Evolutionary conservation across 2,888 invertebrate genomes (phyloP).

Genomic region (Synanthedon tipuliformis): DNA sequence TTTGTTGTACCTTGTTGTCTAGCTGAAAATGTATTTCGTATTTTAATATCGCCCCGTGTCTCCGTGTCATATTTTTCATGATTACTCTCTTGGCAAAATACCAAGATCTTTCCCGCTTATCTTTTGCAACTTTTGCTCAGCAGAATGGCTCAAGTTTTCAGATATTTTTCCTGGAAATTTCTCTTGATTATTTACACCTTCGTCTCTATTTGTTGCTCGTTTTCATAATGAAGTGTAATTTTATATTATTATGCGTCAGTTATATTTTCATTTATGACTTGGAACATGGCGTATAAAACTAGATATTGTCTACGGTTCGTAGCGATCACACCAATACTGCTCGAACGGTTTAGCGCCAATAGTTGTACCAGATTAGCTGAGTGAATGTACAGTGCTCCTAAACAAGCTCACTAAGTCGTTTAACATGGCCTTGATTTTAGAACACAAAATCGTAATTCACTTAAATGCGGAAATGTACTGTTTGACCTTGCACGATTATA

Average conservation of each 20-base stretch:
- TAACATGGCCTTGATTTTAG: not conserved
- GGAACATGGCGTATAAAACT: too few relatives aligned
- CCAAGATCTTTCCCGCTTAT: constrained; percentile 56
- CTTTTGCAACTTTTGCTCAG: constrained; percentile 49
- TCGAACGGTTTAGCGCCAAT: not conserved
- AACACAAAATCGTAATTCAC: constrained; percentile 15
- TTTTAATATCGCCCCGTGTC: constrained; percentile 51
- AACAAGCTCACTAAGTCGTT: not conserved
- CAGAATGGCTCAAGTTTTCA: constrained; percentile 26
- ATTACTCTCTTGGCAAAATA: constrained; percentile 59
- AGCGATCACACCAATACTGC: not conserved
- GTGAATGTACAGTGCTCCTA: not conserved
- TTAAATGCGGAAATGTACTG: constrained; percentile 17
- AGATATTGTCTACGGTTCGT: not conserved
- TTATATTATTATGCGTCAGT: too few relatives aligned
- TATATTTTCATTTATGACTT: too few relatives aligned
- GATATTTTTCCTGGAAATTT: constrained; percentile 11
- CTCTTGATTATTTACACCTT: not conserved
- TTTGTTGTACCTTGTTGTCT: constrained; percentile 24
- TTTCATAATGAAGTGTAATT: not conserved
- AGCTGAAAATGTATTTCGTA: constrained; percentile 40
- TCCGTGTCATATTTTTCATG: constrained; percentile 56
- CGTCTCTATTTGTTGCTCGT: not conserved
- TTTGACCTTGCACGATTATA: constrained; percentile 21
- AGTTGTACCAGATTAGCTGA: not conserved